Percentiles rank a stretch among this genome's conserved stretches.
phyloP scores from a whole-genome alignment of 2,888 invertebrate species.

The Graphium colonna region DNA sequence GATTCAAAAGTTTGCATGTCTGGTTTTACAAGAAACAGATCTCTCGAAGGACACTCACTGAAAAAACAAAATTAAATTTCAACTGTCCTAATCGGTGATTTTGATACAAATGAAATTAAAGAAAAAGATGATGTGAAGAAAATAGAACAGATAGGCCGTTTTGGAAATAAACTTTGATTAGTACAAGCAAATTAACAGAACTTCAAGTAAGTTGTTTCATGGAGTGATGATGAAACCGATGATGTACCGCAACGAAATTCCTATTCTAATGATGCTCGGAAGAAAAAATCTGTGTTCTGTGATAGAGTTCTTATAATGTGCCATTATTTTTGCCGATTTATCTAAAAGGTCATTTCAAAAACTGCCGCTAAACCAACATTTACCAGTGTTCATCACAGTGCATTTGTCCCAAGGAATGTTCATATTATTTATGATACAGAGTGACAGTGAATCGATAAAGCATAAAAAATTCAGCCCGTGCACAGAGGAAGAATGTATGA shows the following conservation, averaged over 20 bases:
- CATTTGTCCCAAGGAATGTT: conserved; percentile 58
- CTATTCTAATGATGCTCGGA: conserved; percentile 46
- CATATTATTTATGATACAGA: conserved; percentile 66
- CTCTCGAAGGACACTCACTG: conserved; percentile 79
- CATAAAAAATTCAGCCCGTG: conserved; percentile 75
- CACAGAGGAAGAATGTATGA: conserved; percentile 73
- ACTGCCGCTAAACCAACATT: conserved; percentile 52
- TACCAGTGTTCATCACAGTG: conserved; percentile 65
- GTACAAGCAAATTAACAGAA: conserved; percentile 71
- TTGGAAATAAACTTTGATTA: conserved; percentile 74
- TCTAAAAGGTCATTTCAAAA: conserved; percentile 41
- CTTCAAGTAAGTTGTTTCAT: conserved; percentile 60
- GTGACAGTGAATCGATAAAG: conserved; percentile 72
- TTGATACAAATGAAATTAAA: conserved; percentile 51
- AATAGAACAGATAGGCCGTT: conserved; percentile 78
- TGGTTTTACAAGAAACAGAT: conserved; percentile 75
- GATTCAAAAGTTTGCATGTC: conserved; percentile 51
- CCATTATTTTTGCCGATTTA: conserved; percentile 44
- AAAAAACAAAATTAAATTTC: conserved; percentile 51
- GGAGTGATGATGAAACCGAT: conserved; percentile 46
- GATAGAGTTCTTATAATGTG: conserved; percentile 51
- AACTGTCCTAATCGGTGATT: conserved; percentile 57
- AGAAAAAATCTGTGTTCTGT: conserved; percentile 42
- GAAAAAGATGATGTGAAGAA: conserved; percentile 62
- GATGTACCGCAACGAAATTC: conserved; percentile 46